Percentiles rank a stretch among this genome's conserved stretches.
Conservation (phyloP, 2,113 vertebrate species). For the Lamprotornis superbus region DNA sequence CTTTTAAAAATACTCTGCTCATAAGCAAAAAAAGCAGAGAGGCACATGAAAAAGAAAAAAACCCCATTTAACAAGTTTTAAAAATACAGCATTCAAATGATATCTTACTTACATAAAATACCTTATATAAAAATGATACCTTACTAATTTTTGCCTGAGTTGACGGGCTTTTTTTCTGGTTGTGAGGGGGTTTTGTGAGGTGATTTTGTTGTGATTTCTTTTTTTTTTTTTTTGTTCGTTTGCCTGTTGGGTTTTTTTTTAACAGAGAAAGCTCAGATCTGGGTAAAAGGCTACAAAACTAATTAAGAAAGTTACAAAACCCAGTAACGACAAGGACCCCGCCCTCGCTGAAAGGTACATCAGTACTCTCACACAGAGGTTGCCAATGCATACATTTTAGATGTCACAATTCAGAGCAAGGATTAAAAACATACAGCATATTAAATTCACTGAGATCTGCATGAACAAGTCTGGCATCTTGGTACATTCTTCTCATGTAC, state of each 20-base stretch:
- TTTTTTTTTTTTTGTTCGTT: not conserved
- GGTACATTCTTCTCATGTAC: conserved; percentile 94
- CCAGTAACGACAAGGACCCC: not conserved
- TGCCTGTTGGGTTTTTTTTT: too few species aligned
- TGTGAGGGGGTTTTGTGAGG: not conserved
- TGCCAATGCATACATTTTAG: not conserved
- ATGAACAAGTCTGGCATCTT: conserved; percentile 90
- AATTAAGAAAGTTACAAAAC: not conserved
- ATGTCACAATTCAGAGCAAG: conserved; percentile 5
- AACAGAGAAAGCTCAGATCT: not conserved
- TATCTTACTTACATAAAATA: not conserved
- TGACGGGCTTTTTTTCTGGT: fast-evolving
- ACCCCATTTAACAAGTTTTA: not conserved
- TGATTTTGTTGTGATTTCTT: not conserved
- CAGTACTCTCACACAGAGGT: not conserved
- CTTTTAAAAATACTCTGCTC: not conserved
- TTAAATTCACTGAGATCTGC: conserved; percentile 99
- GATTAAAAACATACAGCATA: conserved; percentile 80
- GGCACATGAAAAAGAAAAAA: not conserved
- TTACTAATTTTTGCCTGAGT: not conserved
- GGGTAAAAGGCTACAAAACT: not conserved
- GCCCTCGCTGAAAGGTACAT: not conserved
- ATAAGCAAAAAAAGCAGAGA: not conserved
- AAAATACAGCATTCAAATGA: not conserved
- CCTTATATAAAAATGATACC: not conserved